These are phyloP conservation scores for Neolamprologus toae DNA, from an alignment of 2,113 vertebrate species.

Conservation along the genomic window DNA sequence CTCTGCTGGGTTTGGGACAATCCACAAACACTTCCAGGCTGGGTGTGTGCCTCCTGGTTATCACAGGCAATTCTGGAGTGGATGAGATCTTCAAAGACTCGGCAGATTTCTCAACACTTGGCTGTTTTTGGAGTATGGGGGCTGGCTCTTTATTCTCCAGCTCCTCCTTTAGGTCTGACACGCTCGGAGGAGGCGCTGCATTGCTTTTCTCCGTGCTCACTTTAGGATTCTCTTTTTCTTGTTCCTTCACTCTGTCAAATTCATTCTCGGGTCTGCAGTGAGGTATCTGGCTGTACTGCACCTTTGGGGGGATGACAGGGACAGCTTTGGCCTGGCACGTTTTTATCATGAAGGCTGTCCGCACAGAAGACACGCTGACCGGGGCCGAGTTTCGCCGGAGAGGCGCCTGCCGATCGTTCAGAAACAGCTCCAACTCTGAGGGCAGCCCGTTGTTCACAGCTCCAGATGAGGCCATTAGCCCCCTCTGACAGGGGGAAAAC, in stretches of 20 bases:
- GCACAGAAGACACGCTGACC: constrained; percentile 87
- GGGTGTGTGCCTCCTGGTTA: constrained; percentile 79
- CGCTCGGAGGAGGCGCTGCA: constrained; percentile 41
- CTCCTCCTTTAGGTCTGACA: constrained; percentile 76
- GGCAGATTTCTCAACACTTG: constrained; percentile 33
- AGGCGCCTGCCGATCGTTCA: constrained; percentile 64
- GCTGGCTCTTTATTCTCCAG: constrained; percentile 72
- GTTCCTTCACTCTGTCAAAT: constrained; percentile 54
- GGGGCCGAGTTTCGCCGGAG: constrained; percentile 90
- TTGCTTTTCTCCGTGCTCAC: constrained; percentile 47
- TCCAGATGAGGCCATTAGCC: constrained; percentile 14
- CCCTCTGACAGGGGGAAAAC: constrained; percentile 23
- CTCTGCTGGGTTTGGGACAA: constrained; percentile 80
- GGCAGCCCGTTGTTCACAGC: constrained; percentile 32
- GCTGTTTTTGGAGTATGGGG: constrained; percentile 50
- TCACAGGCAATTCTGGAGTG: constrained; percentile 69
- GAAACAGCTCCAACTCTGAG: constrained; percentile 69
- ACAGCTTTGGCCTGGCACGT: constrained; percentile 92
- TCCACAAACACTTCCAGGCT: constrained; percentile 81
- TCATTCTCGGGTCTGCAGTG: constrained; percentile 75
- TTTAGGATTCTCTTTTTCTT: constrained; percentile 32
- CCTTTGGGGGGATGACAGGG: constrained; percentile 88
- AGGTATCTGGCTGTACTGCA: constrained; percentile 94
- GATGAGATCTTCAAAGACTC: constrained; percentile 56
- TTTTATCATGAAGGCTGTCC: constrained; percentile 94